These are phyloP conservation scores for Enteromius treurensis DNA, from an alignment of 2,797 vertebrate genomes.

Conservation along the genomic window DNA sequence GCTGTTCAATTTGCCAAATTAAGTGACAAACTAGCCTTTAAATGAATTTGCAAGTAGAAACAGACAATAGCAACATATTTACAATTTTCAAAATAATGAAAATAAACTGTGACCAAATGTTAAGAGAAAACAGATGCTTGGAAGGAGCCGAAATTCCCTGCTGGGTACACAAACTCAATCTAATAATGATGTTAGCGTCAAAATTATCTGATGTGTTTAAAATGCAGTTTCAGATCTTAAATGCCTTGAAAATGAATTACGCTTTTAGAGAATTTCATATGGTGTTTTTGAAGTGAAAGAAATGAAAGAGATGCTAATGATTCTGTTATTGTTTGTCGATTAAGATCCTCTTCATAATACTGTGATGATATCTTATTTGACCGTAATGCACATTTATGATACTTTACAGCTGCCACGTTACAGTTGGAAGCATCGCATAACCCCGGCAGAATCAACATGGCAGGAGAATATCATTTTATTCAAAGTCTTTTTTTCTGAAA, in stretches of 20 bases:
- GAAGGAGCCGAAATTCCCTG: constrained; percentile 12
- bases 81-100: constrained; percentile 38
- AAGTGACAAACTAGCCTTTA: constrained; percentile 36
- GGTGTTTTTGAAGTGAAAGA: background rate
- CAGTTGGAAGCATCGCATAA: constrained; percentile 8
- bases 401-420: background rate
- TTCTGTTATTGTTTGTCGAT: background rate
- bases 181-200: constrained; percentile 39
- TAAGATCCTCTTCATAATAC: constrained; percentile 4
- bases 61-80: constrained; percentile 40
- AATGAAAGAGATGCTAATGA: background rate
- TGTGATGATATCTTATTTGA: background rate
- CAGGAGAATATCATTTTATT: constrained; percentile 36
- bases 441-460: background rate
- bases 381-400: background rate
- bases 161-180: constrained; percentile 28
- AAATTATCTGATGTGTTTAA: constrained; percentile 14
- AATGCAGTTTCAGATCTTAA: constrained; percentile 5
- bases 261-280: background rate
- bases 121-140: constrained; percentile 35
- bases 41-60: constrained; percentile 20
- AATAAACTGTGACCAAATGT: constrained; percentile 44
- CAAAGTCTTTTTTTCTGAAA: background rate
- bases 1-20: constrained; percentile 14
- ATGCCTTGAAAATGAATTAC: background rate